These are phyloP conservation scores for Argopecten irradians DNA, from an alignment of 1,140 invertebrate species.

Conservation along the genomic window DNA sequence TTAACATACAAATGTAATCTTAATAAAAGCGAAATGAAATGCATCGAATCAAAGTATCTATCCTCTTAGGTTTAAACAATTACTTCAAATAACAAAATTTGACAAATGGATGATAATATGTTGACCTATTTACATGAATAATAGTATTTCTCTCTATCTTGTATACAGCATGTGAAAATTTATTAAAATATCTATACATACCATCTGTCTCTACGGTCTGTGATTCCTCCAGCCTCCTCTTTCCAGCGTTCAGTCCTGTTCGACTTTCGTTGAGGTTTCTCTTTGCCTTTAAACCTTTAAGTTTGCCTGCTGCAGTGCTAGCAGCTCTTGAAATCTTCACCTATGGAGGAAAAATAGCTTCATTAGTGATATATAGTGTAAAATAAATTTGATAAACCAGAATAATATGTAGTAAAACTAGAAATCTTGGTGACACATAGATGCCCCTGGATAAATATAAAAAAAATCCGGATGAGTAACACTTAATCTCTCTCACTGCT, in stretches of 20 bases:
- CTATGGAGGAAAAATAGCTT: neutral
- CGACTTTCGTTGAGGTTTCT: slow-evolving; percentile 59
- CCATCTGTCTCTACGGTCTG: slow-evolving; percentile 68
- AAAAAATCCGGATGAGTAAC: too few relatives aligned
- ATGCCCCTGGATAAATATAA: too few relatives aligned
- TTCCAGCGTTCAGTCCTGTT: slow-evolving; percentile 40
- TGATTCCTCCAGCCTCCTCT: slow-evolving; percentile 62
- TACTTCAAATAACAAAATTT: too few relatives aligned
- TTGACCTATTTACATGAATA: neutral
- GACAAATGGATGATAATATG: too few relatives aligned
- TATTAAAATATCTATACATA: slow-evolving; percentile 26
- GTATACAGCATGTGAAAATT: neutral
- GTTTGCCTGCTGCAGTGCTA: slow-evolving; percentile 54
- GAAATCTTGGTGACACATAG: too few relatives aligned
- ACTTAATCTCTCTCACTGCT: too few relatives aligned
- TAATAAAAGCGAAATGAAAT: too few relatives aligned
- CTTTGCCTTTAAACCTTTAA: slow-evolving; percentile 63
- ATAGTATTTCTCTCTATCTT: neutral
- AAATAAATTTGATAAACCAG: neutral
- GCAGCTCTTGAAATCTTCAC: slow-evolving; percentile 49
- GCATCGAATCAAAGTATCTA: too few relatives aligned
- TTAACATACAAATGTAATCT: too few relatives aligned
- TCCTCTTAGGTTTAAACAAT: too few relatives aligned
- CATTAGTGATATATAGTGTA: neutral
- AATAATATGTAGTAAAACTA: too few relatives aligned